Evolutionary conservation across 2,888 invertebrate genomes (phyloP).

Genomic region (Lucinisca nassula): DNA sequence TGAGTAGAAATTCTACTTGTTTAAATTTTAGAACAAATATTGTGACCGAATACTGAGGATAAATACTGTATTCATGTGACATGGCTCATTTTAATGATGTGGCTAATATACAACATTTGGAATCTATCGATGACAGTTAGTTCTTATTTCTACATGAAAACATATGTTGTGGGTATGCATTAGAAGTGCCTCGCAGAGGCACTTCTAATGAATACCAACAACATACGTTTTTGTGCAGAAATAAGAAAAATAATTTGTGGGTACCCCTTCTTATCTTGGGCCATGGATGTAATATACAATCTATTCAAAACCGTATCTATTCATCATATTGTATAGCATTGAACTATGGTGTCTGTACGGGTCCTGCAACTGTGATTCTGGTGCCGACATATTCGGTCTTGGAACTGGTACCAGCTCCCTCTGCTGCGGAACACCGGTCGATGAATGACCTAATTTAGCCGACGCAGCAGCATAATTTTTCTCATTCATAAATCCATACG

Average conservation of each 20-base stretch:
- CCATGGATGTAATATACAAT: background rate
- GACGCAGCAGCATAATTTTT: conserved; percentile 84
- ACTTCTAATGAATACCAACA: too few species aligned
- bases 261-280: too few species aligned
- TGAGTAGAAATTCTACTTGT: too few species aligned
- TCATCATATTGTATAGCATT: conserved; percentile 87
- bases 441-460: conserved; percentile 77
- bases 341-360: conserved; percentile 84
- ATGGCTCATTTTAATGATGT: too few species aligned
- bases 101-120: too few species aligned
- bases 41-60: too few species aligned
- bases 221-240: too few species aligned
- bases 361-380: conserved; percentile 84
- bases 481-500: conserved; percentile 85
- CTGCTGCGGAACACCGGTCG: conserved; percentile 79
- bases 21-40: too few species aligned
- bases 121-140: too few species aligned
- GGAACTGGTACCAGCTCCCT: conserved; percentile 82
- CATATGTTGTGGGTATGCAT: background rate
- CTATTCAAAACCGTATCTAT: conserved; percentile 72
- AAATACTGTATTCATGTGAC: too few species aligned
- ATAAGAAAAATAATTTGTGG: too few species aligned
- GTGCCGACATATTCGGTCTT: conserved; percentile 78
- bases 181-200: background rate
- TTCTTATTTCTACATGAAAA: background rate